Evolutionary conservation across 1,140 invertebrate genomes (phyloP).

Genomic region (Muscidifurax raptorellus): DNA sequence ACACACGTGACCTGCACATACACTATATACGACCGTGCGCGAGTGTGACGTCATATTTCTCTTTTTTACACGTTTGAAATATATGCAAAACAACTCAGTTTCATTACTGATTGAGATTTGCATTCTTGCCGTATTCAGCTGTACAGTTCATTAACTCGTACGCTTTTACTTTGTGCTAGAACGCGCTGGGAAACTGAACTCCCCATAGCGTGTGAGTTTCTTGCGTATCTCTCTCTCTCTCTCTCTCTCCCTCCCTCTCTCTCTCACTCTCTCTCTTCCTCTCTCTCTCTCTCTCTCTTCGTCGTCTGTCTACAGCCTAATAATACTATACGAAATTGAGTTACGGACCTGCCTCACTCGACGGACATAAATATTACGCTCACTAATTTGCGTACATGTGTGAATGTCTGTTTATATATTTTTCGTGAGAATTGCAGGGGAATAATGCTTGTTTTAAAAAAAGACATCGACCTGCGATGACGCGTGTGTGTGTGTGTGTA

Average conservation of each 20-base stretch:
- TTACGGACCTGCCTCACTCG: neutral
- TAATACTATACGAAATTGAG: constrained; percentile 47
- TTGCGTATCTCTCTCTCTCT: neutral
- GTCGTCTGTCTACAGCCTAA: constrained; percentile 34
- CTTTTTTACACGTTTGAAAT: neutral
- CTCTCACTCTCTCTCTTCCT: neutral
- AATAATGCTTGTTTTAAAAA: neutral
- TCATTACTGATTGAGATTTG: constrained; percentile 26
- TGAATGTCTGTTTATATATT: too few relatives aligned
- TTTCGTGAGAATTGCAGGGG: neutral
- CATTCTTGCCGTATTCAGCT: constrained; percentile 16
- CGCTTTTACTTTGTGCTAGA: neutral
- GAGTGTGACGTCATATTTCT: neutral
- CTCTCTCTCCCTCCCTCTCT: too few relatives aligned
- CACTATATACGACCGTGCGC: neutral
- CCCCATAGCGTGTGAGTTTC: neutral
- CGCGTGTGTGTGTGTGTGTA: too few relatives aligned
- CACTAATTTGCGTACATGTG: too few relatives aligned
- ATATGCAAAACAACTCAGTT: neutral
- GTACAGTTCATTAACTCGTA: neutral
- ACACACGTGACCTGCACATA: constrained; percentile 35
- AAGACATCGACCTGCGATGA: constrained; percentile 28
- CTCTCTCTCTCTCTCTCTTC: neutral
- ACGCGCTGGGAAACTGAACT: neutral
- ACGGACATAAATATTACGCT: too few relatives aligned